A percentile compares a stretch with the other conserved stretches of the same genome.
Evolutionary conservation across 2,113 vertebrate species (phyloP).

Genomic region (Eurystomus gularis): DNA sequence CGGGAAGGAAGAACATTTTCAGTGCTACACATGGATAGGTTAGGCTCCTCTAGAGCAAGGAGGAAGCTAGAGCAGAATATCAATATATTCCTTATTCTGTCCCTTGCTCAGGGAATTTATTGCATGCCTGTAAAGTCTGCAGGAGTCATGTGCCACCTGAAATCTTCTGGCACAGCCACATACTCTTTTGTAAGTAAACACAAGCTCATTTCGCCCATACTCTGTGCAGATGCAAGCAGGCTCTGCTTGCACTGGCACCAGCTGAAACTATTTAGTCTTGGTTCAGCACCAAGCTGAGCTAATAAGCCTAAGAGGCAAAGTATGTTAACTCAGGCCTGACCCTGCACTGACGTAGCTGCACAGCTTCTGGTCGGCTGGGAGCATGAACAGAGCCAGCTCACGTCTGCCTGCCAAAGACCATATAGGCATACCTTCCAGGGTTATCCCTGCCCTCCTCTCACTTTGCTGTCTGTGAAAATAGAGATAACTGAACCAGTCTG

Average conservation of each 20-base stretch:
- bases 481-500: neutral
- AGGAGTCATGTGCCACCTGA: neutral
- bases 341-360: conserved; percentile 20
- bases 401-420: neutral
- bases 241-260: conserved; percentile 20
- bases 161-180: neutral
- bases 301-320: conserved; percentile 20
- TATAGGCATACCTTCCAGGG: neutral
- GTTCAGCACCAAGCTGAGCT: conserved; percentile 55
- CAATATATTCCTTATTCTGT: neutral
- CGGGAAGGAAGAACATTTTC: neutral
- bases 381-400: neutral
- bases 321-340: conserved; percentile 41
- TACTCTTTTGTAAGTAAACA: neutral
- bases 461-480: neutral
- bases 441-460: neutral
- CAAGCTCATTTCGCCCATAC: neutral
- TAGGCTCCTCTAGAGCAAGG: neutral
- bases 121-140: neutral
- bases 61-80: neutral
- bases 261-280: conserved; percentile 33
- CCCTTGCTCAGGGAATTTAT: neutral
- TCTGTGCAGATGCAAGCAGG: neutral
- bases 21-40: neutral
- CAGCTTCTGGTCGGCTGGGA: conserved; percentile 46